Conservation (phyloP, 2,888 invertebrate genomes). For the Cantharis flavilabris region DNA sequence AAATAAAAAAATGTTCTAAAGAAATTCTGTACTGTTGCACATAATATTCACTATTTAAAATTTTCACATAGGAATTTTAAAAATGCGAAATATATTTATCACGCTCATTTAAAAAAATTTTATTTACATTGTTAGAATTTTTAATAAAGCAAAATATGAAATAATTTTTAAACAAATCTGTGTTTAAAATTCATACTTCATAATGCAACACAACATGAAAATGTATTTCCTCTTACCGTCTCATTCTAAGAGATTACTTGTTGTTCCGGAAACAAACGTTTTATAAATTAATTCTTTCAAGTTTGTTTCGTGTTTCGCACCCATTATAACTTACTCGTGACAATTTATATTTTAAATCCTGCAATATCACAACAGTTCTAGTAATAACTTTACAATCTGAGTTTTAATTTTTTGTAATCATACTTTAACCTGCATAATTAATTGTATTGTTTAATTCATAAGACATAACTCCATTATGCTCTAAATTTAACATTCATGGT, state of each 20-base stretch:
- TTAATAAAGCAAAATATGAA: neutral
- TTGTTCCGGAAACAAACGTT: slow-evolving; percentile 26
- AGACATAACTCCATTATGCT: neutral
- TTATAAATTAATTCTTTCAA: slow-evolving; percentile 29
- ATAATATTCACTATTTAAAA: neutral
- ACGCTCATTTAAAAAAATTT: neutral
- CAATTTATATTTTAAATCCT: slow-evolving; percentile 28
- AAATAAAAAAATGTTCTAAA: neutral
- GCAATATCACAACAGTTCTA: slow-evolving; percentile 3
- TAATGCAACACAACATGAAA: slow-evolving; percentile 12
- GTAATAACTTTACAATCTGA: neutral
- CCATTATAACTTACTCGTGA: slow-evolving; percentile 28
- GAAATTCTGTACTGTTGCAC: neutral
- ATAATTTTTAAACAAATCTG: neutral
- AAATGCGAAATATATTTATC: neutral
- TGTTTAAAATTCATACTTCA: neutral
- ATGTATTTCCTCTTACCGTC: slow-evolving; percentile 14
- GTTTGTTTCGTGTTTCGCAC: slow-evolving; percentile 15
- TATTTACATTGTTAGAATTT: neutral
- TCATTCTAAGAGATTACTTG: slow-evolving; percentile 27
- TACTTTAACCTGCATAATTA: neutral
- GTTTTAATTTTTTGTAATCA: neutral
- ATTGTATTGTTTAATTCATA: neutral
- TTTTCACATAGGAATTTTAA: neutral
- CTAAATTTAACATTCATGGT: neutral